Evolutionary conservation across 2,797 vertebrate species (phyloP).

Genomic region (Otolemur crassicaudatus): DNA sequence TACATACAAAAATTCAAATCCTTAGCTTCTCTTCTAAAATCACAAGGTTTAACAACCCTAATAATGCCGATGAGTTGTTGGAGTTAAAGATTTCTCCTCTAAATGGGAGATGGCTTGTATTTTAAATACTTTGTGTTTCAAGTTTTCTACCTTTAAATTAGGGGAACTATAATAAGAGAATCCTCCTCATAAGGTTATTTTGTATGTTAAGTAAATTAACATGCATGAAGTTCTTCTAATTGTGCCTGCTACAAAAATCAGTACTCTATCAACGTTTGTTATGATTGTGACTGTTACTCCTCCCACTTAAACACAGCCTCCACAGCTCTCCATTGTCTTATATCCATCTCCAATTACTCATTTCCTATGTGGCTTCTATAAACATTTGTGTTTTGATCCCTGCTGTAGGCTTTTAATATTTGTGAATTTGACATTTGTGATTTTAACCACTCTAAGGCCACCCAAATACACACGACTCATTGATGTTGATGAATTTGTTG

Average conservation of each 20-base stretch:
- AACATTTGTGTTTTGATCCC: slow-evolving; percentile 53
- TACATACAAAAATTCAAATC: not conserved
- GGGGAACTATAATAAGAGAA: not conserved
- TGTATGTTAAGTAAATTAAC: not conserved
- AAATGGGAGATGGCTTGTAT: not conserved
- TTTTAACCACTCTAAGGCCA: slow-evolving; percentile 46
- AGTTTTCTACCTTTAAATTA: not conserved
- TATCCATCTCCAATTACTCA: slow-evolving; percentile 44
- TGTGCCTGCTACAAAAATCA: not conserved
- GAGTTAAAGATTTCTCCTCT: not conserved
- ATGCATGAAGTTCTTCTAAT: not conserved
- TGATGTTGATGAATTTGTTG: slow-evolving; percentile 49
- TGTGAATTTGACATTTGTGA: slow-evolving; percentile 61
- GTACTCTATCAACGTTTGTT: not conserved
- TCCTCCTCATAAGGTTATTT: not conserved
- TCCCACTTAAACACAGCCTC: slow-evolving; percentile 49
- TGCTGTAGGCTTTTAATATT: slow-evolving; percentile 56
- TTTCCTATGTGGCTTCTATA: slow-evolving; percentile 53
- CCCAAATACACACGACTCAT: slow-evolving; percentile 50
- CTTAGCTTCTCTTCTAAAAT: not conserved
- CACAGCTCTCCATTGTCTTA: not conserved
- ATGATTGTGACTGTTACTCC: not conserved
- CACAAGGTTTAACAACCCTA: not conserved
- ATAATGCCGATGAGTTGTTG: not conserved
- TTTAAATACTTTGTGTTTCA: not conserved